Conservation (phyloP, 1,140 invertebrate genomes). For the Sycobia sp. region DNA sequence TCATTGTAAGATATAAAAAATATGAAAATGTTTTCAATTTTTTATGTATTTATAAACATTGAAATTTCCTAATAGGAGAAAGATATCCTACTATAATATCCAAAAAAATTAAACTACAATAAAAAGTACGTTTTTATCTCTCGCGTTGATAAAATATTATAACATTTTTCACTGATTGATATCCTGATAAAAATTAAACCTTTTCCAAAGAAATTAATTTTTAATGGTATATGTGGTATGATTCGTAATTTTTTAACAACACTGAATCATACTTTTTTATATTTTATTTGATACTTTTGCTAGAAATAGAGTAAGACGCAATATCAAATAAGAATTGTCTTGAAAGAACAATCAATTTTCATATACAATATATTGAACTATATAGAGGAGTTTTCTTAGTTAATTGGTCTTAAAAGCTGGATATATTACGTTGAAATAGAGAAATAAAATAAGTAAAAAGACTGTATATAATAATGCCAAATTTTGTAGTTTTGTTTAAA, state of each 20-base stretch:
- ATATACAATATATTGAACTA: background rate
- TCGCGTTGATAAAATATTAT: too few species aligned
- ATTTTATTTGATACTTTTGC: too few species aligned
- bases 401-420: background rate
- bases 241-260: too few species aligned
- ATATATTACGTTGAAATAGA: background rate
- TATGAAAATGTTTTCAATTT: background rate
- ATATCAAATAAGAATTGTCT: background rate
- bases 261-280: too few species aligned
- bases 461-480: constrained; percentile 17
- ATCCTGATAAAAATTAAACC: too few species aligned
- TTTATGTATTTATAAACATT: constrained; percentile 7
- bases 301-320: too few species aligned
- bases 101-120: too few species aligned
- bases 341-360: constrained; percentile 7
- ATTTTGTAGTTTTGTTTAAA: constrained; percentile 11
- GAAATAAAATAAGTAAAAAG: background rate
- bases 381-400: background rate
- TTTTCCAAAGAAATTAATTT: too few species aligned
- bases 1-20: background rate
- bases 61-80: background rate
- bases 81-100: too few species aligned
- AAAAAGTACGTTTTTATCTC: too few species aligned
- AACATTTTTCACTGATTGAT: too few species aligned
- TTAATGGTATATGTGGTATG: too few species aligned